Conservation (phyloP, 2,888 invertebrate species). For the Sussaba pulchella region DNA sequence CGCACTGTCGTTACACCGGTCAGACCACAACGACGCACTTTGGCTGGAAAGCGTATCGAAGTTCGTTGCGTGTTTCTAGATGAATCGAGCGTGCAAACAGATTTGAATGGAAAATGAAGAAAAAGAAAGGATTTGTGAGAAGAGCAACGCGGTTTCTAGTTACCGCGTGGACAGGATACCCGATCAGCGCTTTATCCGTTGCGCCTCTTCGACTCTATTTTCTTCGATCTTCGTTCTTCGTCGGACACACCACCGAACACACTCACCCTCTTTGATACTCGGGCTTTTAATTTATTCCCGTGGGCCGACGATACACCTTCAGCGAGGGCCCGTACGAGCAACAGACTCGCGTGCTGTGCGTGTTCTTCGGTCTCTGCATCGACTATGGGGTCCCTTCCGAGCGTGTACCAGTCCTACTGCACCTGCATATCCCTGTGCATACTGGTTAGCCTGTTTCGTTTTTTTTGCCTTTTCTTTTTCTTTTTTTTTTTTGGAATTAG, state of each 20-base stretch:
- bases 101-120: slow-evolving; percentile 49
- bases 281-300: slow-evolving; percentile 69
- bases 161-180: slow-evolving; percentile 76
- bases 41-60: no score
- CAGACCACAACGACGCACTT: no score
- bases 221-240: slow-evolving; percentile 24
- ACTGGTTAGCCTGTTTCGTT: slow-evolving; percentile 8
- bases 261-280: slow-evolving; percentile 32
- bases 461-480: background rate
- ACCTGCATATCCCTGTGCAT: slow-evolving; percentile 14
- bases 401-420: slow-evolving; percentile 1
- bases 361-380: slow-evolving; percentile 49
- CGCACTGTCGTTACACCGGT: background rate
- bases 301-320: slow-evolving; percentile 50
- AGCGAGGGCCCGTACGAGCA: slow-evolving; percentile 30
- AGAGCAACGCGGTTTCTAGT: slow-evolving; percentile 71
- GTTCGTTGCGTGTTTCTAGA: slow-evolving; percentile 26
- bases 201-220: no score
- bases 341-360: slow-evolving; percentile 32
- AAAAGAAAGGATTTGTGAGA: slow-evolving; percentile 37
- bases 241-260: slow-evolving; percentile 27
- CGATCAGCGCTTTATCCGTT: slow-evolving; percentile 70
- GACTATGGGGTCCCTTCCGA: slow-evolving; percentile 14
- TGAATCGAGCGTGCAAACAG: slow-evolving; percentile 58
- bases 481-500: background rate